phyloP scores from a whole-genome alignment of 1,140 invertebrate species.

The Nixonia krombeini region DNA sequence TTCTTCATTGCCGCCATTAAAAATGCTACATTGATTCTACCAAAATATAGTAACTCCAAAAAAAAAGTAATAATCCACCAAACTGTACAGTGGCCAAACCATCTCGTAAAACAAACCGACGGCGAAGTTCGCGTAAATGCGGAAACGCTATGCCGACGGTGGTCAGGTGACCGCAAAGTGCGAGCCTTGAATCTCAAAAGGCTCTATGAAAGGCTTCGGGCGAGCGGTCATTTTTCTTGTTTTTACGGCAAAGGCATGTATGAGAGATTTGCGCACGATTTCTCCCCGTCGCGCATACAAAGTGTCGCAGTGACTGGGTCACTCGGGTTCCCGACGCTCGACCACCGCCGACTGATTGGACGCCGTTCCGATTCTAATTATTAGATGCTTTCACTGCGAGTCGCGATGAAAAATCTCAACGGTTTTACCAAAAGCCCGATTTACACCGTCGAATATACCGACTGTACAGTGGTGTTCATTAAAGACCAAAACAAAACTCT shows the following conservation, averaged over 20 bases:
- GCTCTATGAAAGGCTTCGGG: slow-evolving; percentile 35
- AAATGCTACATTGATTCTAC: too few relatives aligned
- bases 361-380: slow-evolving; percentile 39
- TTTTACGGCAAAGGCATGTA: slow-evolving; percentile 29
- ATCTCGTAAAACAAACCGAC: too few relatives aligned
- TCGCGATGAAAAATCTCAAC: too few relatives aligned
- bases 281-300: slow-evolving; percentile 42
- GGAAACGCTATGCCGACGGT: slow-evolving; percentile 25
- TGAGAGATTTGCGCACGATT: slow-evolving; percentile 47
- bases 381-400: slow-evolving; percentile 43
- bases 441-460: too few relatives aligned
- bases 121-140: slow-evolving; percentile 23
- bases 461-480: too few relatives aligned
- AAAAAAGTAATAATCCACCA: too few relatives aligned
- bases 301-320: slow-evolving; percentile 54
- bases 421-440: too few relatives aligned
- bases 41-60: too few relatives aligned
- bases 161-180: slow-evolving; percentile 15
- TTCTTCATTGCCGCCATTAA: too few relatives aligned
- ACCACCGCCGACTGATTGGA: slow-evolving; percentile 22
- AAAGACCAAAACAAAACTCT: too few relatives aligned
- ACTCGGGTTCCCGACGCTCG: slow-evolving; percentile 39
- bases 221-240: slow-evolving; percentile 38
- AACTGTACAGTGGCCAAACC: too few relatives aligned
- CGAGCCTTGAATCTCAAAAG: slow-evolving; percentile 39